These are phyloP conservation scores for Julus scanicus DNA, from an alignment of 2,888 invertebrate genomes.

Conservation along the genomic window DNA sequence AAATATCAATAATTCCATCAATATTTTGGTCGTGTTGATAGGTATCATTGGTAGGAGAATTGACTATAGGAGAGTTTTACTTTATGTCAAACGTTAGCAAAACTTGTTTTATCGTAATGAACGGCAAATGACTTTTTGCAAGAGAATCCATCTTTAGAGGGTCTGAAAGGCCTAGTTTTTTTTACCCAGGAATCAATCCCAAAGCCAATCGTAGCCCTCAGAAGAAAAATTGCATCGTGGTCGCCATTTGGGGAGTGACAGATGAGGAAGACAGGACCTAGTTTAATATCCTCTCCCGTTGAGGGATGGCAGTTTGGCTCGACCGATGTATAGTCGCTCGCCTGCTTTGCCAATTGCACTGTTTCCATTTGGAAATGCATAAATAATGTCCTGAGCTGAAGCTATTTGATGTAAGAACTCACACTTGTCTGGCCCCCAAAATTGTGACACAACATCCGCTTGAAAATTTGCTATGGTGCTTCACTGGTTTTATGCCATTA, in stretches of 20 bases:
- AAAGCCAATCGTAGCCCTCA: not conserved
- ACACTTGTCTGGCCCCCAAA: too few relatives aligned
- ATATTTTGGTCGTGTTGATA: too few relatives aligned
- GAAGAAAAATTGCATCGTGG: not conserved
- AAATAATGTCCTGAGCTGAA: not conserved
- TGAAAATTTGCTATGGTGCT: too few relatives aligned
- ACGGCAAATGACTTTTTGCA: not conserved
- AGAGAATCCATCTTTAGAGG: not conserved
- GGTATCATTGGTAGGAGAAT: too few relatives aligned
- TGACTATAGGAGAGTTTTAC: too few relatives aligned
- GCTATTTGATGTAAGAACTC: too few relatives aligned
- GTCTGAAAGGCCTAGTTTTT: not conserved
- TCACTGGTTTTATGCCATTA: too few relatives aligned
- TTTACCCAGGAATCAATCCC: not conserved
- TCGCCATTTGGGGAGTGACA: slow-evolving; percentile 3
- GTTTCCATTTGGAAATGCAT: not conserved
- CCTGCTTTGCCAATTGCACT: not conserved
- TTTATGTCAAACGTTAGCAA: too few relatives aligned
- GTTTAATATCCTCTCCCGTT: not conserved
- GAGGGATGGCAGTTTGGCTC: not conserved
- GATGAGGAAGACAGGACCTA: not conserved
- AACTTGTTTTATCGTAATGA: too few relatives aligned
- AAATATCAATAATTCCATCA: too few relatives aligned
- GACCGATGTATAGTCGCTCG: not conserved
- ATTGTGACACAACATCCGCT: too few relatives aligned